phyloP scores from a whole-genome alignment of 2,797 vertebrate species.

The Natrix natrix region DNA sequence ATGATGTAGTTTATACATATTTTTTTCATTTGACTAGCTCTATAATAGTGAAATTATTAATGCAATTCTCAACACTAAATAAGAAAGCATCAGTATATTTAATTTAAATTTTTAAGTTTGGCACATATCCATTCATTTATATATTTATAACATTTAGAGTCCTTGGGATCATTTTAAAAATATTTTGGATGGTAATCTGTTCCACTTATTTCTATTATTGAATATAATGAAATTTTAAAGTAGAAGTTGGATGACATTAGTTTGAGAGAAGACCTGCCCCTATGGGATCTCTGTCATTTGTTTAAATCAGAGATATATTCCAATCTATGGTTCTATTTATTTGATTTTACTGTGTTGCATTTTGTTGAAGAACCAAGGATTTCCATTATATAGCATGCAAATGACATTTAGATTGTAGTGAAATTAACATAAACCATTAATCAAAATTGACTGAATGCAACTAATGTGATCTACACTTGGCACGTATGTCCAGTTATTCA shows the following conservation, averaged over 20 bases:
- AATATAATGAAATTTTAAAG: background rate
- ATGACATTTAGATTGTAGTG: background rate
- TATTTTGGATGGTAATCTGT: background rate
- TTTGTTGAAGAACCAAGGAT: background rate
- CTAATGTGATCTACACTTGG: too few species aligned
- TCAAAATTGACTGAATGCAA: background rate
- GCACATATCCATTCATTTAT: background rate
- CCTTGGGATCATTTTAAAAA: background rate
- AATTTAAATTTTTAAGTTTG: background rate
- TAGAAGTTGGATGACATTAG: background rate
- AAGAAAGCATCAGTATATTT: background rate
- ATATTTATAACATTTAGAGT: background rate
- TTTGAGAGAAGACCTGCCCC: background rate
- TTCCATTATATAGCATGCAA: background rate
- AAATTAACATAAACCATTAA: background rate
- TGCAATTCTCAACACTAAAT: background rate
- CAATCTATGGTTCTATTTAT: background rate
- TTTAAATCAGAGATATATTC: background rate
- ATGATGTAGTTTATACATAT: background rate
- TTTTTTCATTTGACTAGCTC: background rate
- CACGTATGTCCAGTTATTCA: slow-evolving; percentile 24
- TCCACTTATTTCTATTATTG: background rate
- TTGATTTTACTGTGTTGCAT: background rate
- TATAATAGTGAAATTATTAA: background rate
- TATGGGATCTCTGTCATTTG: background rate